Conservation (phyloP, 2,113 vertebrate genomes). For the Beaufortia kweichowensis region DNA sequence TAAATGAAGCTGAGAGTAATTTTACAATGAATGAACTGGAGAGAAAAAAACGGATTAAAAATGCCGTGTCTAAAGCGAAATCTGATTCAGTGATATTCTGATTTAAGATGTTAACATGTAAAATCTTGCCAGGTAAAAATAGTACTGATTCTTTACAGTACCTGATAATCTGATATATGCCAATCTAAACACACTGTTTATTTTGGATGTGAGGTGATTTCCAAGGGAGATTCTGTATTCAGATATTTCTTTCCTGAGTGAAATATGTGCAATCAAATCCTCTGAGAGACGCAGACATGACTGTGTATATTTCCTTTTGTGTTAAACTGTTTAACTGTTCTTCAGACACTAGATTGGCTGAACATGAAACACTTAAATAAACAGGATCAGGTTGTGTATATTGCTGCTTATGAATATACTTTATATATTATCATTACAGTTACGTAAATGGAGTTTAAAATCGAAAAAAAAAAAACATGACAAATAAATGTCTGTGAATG, state of each 20-base stretch:
- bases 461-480: background rate
- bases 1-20: conserved; percentile 18
- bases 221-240: background rate
- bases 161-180: background rate
- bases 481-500: background rate
- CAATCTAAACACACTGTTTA: conserved; percentile 8
- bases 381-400: conserved; percentile 3
- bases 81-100: background rate
- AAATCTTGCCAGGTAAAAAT: background rate
- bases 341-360: conserved; percentile 2
- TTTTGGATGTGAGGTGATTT: background rate
- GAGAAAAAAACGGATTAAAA: background rate
- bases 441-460: conserved; percentile 17
- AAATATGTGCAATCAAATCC: conserved; percentile 1
- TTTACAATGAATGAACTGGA: conserved; percentile 26
- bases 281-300: background rate
- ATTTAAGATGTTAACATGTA: background rate
- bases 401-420: background rate
- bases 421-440: conserved; percentile 4
- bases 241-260: background rate
- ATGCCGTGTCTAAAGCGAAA: background rate
- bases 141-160: background rate
- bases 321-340: background rate
- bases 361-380: conserved; percentile 15
- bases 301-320: background rate